Evolutionary conservation across 2,113 vertebrate genomes (phyloP).

Genomic region (Epinephelus cyanopodus): DNA sequence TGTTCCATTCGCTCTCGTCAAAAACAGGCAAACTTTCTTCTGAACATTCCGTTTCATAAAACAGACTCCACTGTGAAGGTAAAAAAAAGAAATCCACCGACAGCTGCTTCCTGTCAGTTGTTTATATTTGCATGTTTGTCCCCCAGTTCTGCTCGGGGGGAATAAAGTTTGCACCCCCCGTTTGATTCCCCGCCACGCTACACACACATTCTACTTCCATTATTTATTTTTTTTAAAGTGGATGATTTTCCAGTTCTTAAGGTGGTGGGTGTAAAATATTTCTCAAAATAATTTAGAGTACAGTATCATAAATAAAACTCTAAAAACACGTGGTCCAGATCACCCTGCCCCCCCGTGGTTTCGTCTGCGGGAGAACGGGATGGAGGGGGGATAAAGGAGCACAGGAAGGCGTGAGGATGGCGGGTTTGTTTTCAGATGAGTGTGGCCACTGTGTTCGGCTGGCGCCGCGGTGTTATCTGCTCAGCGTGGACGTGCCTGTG

Average conservation of each 20-base stretch:
- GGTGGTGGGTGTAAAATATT: conserved; percentile 89
- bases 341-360: conserved; percentile 34
- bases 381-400: conserved; percentile 20
- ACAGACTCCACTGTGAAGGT: conserved; percentile 79
- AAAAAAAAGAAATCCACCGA: conserved; percentile 79
- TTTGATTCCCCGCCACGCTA: conserved; percentile 73
- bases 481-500: conserved; percentile 91
- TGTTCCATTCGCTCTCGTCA: conserved; percentile 72
- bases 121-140: conserved; percentile 72
- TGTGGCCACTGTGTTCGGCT: conserved; percentile 19
- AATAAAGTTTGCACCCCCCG: conserved; percentile 71
- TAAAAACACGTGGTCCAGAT: conserved; percentile 76
- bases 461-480: conserved; percentile 87
- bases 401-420: conserved; percentile 32
- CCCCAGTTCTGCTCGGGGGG: conserved; percentile 67
- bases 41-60: conserved; percentile 84
- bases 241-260: conserved; percentile 88
- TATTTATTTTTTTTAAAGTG: conserved; percentile 48
- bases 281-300: conserved; percentile 96
- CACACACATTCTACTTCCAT: conserved; percentile 71
- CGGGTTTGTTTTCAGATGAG: conserved; percentile 17
- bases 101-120: conserved; percentile 71
- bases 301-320: conserved; percentile 88
- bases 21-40: conserved; percentile 89
- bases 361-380: conserved; percentile 21